These are phyloP conservation scores for Zaprionus africanus DNA, from an alignment of 1,140 invertebrate species.

Conservation along the genomic window DNA sequence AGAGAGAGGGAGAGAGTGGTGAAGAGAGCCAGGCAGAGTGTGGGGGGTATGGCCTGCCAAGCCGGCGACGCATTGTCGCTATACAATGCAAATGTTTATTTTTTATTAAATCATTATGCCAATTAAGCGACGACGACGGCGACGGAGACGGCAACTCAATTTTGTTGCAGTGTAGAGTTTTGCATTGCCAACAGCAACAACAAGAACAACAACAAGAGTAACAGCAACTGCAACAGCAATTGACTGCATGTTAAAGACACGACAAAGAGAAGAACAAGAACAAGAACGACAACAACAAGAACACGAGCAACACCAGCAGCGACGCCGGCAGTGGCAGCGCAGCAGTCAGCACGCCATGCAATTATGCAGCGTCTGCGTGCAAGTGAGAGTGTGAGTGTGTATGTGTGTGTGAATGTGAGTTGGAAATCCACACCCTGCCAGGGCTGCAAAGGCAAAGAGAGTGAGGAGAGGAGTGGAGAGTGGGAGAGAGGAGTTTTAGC, in stretches of 20 bases:
- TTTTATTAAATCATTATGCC: slow-evolving; percentile 83
- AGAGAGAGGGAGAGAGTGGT: no score
- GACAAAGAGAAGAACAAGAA: slow-evolving; percentile 41
- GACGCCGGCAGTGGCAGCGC: slow-evolving; percentile 16
- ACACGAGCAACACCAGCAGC: slow-evolving; percentile 28
- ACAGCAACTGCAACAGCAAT: slow-evolving; percentile 18
- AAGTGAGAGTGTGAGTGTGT: slow-evolving; percentile 38
- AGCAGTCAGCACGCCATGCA: slow-evolving; percentile 58
- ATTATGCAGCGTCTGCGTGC: slow-evolving; percentile 68
- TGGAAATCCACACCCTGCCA: slow-evolving; percentile 73
- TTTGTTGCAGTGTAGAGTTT: slow-evolving; percentile 69
- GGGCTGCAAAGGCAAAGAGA: slow-evolving; percentile 46
- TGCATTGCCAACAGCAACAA: slow-evolving; percentile 32
- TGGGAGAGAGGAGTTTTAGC: slow-evolving; percentile 31
- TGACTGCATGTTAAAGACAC: slow-evolving; percentile 50
- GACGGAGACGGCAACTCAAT: slow-evolving; percentile 30
- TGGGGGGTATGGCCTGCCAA: slow-evolving; percentile 3
- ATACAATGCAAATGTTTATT: slow-evolving; percentile 80
- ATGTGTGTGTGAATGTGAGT: slow-evolving; percentile 45
- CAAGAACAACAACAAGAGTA: slow-evolving; percentile 11
- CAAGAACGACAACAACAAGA: slow-evolving; percentile 38
- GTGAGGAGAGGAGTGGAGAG: no score
- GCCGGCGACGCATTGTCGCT: slow-evolving; percentile 60
- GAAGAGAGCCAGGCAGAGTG: not conserved
- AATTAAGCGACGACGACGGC: slow-evolving; percentile 65